Evolutionary conservation across 2,888 invertebrate genomes (phyloP).

Genomic region (Lottia gigantea): DNA sequence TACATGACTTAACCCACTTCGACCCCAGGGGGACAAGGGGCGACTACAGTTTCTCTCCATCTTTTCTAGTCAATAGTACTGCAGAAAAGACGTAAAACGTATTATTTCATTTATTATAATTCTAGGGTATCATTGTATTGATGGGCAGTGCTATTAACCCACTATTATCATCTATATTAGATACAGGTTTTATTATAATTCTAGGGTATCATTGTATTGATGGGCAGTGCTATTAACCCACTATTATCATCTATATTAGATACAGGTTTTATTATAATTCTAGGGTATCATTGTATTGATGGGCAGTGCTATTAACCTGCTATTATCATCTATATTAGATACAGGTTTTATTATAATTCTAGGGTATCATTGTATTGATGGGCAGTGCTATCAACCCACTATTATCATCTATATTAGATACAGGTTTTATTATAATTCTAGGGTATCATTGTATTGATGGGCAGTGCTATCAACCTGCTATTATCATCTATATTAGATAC

Average conservation of each 20-base stretch:
- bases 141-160: constrained; percentile 70
- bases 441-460: constrained; percentile 62
- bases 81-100: too few species aligned
- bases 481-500: constrained; percentile 84
- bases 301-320: constrained; percentile 70
- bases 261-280: constrained; percentile 68
- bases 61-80: too few species aligned
- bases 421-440: constrained; percentile 63
- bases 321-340: constrained; percentile 80
- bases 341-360: constrained; percentile 68
- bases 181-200: constrained; percentile 73
- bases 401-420: constrained; percentile 81
- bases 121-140: constrained; percentile 55
- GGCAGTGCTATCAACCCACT: constrained; percentile 70
- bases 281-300: constrained; percentile 61
- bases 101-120: too few species aligned
- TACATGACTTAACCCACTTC: too few species aligned
- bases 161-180: constrained; percentile 79
- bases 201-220: constrained; percentile 85
- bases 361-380: constrained; percentile 74
- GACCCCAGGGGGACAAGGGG: too few species aligned
- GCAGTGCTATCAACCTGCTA: constrained; percentile 70
- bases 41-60: too few species aligned
- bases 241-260: constrained; percentile 81
- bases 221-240: constrained; percentile 70